A percentile compares a stretch with the other conserved stretches of the same genome.
Evolutionary conservation across 2,113 vertebrate genomes (phyloP).

Genomic region (Xiphorhynchus elegans): DNA sequence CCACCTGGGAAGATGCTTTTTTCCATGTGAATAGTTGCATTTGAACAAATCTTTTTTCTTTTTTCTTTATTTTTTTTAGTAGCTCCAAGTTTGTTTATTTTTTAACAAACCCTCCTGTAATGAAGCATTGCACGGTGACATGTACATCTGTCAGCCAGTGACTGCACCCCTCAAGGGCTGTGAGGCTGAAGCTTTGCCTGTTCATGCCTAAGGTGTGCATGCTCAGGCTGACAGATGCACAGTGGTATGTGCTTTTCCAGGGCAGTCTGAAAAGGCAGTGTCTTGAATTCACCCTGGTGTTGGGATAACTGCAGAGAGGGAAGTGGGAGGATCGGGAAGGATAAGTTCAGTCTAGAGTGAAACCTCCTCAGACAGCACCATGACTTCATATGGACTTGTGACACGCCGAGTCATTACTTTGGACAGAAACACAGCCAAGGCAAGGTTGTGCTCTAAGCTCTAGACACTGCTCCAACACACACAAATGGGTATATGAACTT

Average conservation of each 20-base stretch:
- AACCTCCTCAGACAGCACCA: slow-evolving; percentile 39
- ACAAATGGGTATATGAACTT: neutral
- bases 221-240: neutral
- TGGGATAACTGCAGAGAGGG: neutral
- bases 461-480: neutral
- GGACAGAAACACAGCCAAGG: neutral
- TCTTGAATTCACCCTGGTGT: neutral
- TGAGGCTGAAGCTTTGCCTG: neutral
- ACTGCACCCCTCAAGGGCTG: neutral
- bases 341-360: neutral
- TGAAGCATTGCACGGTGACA: neutral
- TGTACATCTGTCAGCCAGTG: neutral
- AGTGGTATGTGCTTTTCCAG: neutral
- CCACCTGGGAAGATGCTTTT: neutral
- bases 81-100: neutral
- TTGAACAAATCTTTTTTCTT: neutral
- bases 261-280: neutral
- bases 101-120: neutral
- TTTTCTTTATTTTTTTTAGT: neutral
- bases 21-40: neutral
- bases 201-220: slow-evolving; percentile 2
- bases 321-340: neutral
- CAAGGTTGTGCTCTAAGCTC: neutral
- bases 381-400: slow-evolving; percentile 41
- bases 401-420: slow-evolving; percentile 8